Conservation (phyloP, 2,888 invertebrate species). For the Ethmia dodecea region DNA sequence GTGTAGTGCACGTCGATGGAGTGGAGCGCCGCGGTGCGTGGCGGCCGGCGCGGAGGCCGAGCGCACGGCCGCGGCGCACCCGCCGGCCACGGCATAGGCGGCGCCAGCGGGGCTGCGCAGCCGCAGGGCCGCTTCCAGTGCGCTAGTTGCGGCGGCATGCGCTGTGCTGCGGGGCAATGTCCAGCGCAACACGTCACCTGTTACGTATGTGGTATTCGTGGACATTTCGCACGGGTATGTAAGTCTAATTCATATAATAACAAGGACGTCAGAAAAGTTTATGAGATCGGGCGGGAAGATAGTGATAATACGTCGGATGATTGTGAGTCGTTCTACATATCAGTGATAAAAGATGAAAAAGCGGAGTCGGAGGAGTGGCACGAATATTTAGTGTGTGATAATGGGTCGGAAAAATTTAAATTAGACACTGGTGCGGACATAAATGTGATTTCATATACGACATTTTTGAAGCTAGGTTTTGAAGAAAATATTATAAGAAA, state of each 20-base stretch:
- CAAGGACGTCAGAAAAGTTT: background rate
- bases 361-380: background rate
- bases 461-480: too few species aligned
- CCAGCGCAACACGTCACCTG: constrained; percentile 2
- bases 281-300: constrained; percentile 1
- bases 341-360: background rate
- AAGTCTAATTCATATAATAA: background rate
- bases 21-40: background rate
- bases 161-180: constrained; percentile 1
- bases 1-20: too few species aligned
- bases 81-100: too few species aligned
- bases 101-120: background rate
- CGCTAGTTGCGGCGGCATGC: background rate
- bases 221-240: constrained; percentile 2
- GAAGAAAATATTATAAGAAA: background rate
- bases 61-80: too few species aligned
- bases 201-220: constrained; percentile 2
- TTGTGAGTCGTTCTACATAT: background rate
- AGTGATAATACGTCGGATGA: background rate
- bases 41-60: too few species aligned
- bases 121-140: background rate
- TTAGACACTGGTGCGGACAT: constrained; percentile 10
- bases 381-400: background rate
- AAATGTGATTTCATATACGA: constrained; percentile 6
- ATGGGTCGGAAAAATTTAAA: constrained; percentile 7